Evolutionary conservation across 2,113 vertebrate species (phyloP).

Genomic region (Leucopsar rothschildi): DNA sequence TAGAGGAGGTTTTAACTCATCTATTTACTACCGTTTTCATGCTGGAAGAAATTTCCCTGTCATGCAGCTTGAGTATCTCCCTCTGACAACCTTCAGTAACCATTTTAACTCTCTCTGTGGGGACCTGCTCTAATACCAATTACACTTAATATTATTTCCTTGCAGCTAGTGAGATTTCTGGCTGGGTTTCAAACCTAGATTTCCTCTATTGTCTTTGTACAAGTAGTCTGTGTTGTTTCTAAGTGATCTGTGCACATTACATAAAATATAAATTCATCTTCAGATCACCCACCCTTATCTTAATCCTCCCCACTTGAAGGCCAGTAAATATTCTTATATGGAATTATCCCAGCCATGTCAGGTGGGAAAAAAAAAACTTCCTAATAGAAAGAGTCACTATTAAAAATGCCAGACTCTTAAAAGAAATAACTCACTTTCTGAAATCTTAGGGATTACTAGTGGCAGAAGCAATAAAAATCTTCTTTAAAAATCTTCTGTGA

Average conservation of each 20-base stretch:
- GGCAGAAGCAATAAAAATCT: conserved; percentile 43
- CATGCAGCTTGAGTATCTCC: not conserved
- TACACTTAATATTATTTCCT: not conserved
- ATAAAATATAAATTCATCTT: not conserved
- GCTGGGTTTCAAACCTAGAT: not conserved
- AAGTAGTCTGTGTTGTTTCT: not conserved
- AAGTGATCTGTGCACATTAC: not conserved
- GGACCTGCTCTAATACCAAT: not conserved
- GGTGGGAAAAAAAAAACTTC: not conserved
- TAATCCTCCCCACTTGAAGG: not conserved
- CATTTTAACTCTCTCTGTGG: not conserved
- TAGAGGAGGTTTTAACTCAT: not conserved
- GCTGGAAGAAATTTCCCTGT: not conserved
- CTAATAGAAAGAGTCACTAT: not conserved
- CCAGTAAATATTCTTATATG: not conserved
- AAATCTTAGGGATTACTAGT: conserved; percentile 16
- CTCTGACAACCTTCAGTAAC: not conserved
- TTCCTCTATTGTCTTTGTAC: not conserved
- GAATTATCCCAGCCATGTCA: not conserved
- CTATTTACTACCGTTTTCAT: not conserved
- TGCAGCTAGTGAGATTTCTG: not conserved
- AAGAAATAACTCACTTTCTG: not conserved
- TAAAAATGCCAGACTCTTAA: not conserved
- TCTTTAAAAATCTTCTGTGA: conserved; percentile 52
- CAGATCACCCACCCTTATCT: not conserved